Percentiles rank a stretch among this genome's conserved stretches.
These are phyloP conservation scores for Rallus crepitans DNA, from an alignment of 2,797 vertebrate genomes.

Conservation along the genomic window DNA sequence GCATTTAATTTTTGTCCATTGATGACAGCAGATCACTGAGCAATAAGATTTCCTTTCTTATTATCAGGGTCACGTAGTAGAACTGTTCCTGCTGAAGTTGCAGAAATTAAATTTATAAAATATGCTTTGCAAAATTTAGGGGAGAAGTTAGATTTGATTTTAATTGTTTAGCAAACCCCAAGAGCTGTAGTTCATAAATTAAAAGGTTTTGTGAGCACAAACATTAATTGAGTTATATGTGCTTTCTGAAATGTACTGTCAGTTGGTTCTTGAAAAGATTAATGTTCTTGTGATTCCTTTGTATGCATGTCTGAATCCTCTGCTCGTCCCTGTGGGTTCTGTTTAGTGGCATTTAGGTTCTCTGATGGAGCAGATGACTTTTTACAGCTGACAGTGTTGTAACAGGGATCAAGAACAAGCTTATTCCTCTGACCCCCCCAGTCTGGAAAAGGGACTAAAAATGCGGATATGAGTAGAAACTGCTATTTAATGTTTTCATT, in stretches of 20 bases:
- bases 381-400: conserved; percentile 37
- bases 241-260: conserved; percentile 57
- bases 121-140: conserved; percentile 38
- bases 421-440: not conserved
- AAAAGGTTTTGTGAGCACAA: conserved; percentile 44
- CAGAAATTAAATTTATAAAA: conserved; percentile 50
- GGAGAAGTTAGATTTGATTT: conserved; percentile 54
- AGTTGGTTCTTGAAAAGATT: conserved; percentile 61
- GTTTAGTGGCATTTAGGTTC: conserved; percentile 55
- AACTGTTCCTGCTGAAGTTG: conserved; percentile 38
- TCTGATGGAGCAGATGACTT: conserved; percentile 60
- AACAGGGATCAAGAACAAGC: conserved; percentile 23
- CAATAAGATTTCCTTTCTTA: conserved; percentile 32
- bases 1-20: conserved; percentile 48
- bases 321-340: not conserved
- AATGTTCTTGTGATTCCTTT: conserved; percentile 44
- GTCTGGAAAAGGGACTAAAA: conserved; percentile 11
- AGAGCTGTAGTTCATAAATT: conserved; percentile 50
- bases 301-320: conserved; percentile 12
- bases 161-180: conserved; percentile 46
- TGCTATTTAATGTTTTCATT: not conserved
- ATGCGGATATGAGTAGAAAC: not conserved
- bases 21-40: conserved; percentile 36
- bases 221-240: conserved; percentile 53
- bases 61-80: not conserved